phyloP scores from a whole-genome alignment of 1,140 invertebrate species.

The Drosophila guanche region DNA sequence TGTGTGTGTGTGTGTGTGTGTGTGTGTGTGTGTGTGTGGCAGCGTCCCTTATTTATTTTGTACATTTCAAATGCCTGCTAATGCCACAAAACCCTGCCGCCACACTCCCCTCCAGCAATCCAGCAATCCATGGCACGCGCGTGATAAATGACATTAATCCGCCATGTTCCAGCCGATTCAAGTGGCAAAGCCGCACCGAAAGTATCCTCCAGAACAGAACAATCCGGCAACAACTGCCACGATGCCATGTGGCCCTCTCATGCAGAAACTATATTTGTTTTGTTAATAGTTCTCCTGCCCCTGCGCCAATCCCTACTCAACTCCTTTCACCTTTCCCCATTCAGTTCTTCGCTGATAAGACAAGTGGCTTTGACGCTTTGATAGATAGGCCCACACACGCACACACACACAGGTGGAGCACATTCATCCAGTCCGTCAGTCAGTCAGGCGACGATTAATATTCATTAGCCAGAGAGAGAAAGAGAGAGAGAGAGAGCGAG shows the following conservation, averaged over 20 bases:
- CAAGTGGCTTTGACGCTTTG: slow-evolving; percentile 77
- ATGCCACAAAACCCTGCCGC: slow-evolving; percentile 30
- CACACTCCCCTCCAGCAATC: slow-evolving; percentile 13
- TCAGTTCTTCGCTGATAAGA: slow-evolving; percentile 70
- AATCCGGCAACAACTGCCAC: slow-evolving; percentile 38
- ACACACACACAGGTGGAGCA: slow-evolving; percentile 23
- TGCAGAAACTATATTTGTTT: slow-evolving; percentile 75
- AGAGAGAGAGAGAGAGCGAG: too few relatives aligned
- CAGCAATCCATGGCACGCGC: slow-evolving; percentile 34
- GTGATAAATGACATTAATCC: slow-evolving; percentile 82
- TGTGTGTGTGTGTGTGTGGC: slow-evolving; percentile 4
- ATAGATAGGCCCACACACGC: slow-evolving; percentile 53
- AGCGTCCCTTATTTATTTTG: slow-evolving; percentile 70
- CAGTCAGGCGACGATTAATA: slow-evolving; percentile 58
- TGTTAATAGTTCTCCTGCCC: slow-evolving; percentile 62
- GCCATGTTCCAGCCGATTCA: slow-evolving; percentile 71
- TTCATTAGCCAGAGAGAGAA: slow-evolving; percentile 40
- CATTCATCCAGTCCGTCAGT: slow-evolving; percentile 33
- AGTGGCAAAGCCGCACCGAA: slow-evolving; percentile 53
- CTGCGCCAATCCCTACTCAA: slow-evolving; percentile 32
- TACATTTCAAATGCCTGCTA: slow-evolving; percentile 71
- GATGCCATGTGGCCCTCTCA: slow-evolving; percentile 43
- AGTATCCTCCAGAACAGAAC: neutral
- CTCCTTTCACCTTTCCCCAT: slow-evolving; percentile 38
- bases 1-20: neutral